Base-by-base conservation (phyloP, 1,140 invertebrate species). In the Alviniconcha marisindica region DNA sequence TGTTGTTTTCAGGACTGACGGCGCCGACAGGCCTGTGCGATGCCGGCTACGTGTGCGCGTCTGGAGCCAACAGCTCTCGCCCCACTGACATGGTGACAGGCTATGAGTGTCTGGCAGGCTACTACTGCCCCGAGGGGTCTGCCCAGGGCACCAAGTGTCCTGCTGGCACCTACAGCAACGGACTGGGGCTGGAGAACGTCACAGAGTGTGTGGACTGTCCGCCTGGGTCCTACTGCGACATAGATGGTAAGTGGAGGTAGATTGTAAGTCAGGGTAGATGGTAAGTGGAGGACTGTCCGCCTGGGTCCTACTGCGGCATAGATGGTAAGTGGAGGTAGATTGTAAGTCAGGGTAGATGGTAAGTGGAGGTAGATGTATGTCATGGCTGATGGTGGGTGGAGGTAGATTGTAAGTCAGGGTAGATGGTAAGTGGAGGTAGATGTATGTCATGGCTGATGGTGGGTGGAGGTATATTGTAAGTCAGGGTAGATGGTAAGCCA, bases 371-470 rank as follows among this genome's bases (percentile, higher is more conserved):
- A n/a, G 78, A 7, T 92, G 91, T 86, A 85, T 80, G 12, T 88
- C 91, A n/a, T 91, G 91, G 36, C 86, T 60, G 89, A 92, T 74
- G 91, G 91, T 92, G 69, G 77, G 85, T 71, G 18, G 36, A 24
- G n/a, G 10, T 60, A 4, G 24, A 60, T 5, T 60, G 44, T 10
- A 48, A 48, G 7, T n/a, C n/a, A n/a, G n/a, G n/a, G n/a, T n/a
- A n/a, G n/a, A n/a, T n/a, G n/a, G n/a, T n/a, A n/a, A n/a, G n/a
- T n/a, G n/a, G n/a, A n/a, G 69, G 73, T n/a, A n/a, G 78, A 7
- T 92, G 91, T 86, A 85, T 80, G 12, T 88, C 91, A n/a, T 91
- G 91, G 36, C 86, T 60, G 89, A 92, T 74, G 91, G 91, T 92
- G 69, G 77, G 85, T 71, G 18, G 36, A 24, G n/a, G 10, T 60